Percentiles rank a stretch among this genome's conserved stretches.
These are phyloP conservation scores for Proisotoma minuta DNA, from an alignment of 2,888 invertebrate species.

Conservation along the genomic window DNA sequence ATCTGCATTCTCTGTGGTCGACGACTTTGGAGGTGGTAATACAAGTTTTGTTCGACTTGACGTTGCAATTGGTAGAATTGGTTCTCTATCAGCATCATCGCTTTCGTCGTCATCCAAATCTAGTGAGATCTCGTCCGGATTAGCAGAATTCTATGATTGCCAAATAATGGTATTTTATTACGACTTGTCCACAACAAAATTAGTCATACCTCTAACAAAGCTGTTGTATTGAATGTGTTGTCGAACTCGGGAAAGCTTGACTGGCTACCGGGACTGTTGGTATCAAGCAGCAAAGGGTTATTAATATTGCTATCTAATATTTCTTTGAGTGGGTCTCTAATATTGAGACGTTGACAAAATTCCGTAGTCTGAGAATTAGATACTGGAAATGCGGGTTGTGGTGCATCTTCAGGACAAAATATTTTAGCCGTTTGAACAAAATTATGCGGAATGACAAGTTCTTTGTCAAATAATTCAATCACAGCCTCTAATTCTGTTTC, in stretches of 20 bases:
- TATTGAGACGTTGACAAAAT: conserved; percentile 56
- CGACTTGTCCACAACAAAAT: too few relatives aligned
- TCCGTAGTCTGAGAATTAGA: conserved; percentile 55
- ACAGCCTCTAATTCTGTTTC: conserved; percentile 67
- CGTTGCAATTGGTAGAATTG: not conserved
- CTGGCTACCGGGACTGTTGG: not conserved
- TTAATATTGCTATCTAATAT: conserved; percentile 14
- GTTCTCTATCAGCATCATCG: conserved; percentile 5
- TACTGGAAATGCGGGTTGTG: conserved; percentile 24
- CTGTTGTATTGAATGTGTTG: conserved; percentile 35
- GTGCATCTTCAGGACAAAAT: conserved; percentile 51
- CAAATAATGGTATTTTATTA: not conserved
- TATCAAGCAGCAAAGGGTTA: conserved; percentile 1
- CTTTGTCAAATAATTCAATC: conserved; percentile 60
- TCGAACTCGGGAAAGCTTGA: conserved; percentile 25
- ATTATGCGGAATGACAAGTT: conserved; percentile 68
- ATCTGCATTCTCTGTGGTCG: conserved; percentile 2
- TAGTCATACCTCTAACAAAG: conserved; percentile 18
- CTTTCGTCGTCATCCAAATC: conserved; percentile 47
- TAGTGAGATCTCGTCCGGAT: conserved; percentile 49
- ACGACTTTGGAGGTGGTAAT: conserved; percentile 36
- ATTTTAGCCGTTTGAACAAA: conserved; percentile 71
- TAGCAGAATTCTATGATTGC: conserved; percentile 33
- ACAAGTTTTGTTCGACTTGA: conserved; percentile 18
- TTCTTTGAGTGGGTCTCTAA: conserved; percentile 75